Evolutionary conservation across 2,888 invertebrate species (phyloP), one percentile per base, ranked within the genome.

Genomic region (Iselma pallidipennis): DNA sequence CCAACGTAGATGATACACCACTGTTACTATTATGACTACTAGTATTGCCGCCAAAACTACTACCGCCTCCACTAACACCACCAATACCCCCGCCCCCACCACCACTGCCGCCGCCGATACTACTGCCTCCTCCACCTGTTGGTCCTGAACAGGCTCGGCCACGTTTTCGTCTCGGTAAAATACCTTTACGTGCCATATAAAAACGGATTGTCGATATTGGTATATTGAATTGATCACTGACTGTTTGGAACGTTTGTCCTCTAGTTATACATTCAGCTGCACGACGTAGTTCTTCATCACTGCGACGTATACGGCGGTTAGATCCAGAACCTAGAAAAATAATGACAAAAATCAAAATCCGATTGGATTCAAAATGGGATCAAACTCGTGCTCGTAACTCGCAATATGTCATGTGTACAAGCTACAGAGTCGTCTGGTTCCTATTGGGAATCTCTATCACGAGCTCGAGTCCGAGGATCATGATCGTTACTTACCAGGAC

Each of bases 161-260:
- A 12, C 93, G 85, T 73, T 92, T 89, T 67, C 94, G 88, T 71
- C 88, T 85, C 45, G 92, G 92, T 65, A 94, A 80, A 56, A 93
- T 92, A 2, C 93, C 93, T 78, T 92, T 92, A 65, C 94, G 85
- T 14, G 92, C 93, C 94, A 94, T 94, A 82, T 92, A 94, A 81
- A 93, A 93, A 52, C 92, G 86, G 80, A 94, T 92, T 37, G 93
- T 94, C 28, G 92, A 92, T 68, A 94, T 93, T 61, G 94, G 94
- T 82, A 94, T 93, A 79, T 91, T 91, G 81, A 91, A 94, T 84
- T 91, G 91, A 75, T 92, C 92, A 61, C 92, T 92, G 28, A 93
- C 93, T 1, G 91, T 92, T 82, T 93, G 93, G 84, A 93, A 94
- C 73, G 94, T 94, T 83, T 90, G 90, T 1, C 94, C 93, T 57